These are phyloP conservation scores for Leptinotarsa texana DNA, from an alignment of 1,140 invertebrate genomes.

Conservation along the genomic window DNA sequence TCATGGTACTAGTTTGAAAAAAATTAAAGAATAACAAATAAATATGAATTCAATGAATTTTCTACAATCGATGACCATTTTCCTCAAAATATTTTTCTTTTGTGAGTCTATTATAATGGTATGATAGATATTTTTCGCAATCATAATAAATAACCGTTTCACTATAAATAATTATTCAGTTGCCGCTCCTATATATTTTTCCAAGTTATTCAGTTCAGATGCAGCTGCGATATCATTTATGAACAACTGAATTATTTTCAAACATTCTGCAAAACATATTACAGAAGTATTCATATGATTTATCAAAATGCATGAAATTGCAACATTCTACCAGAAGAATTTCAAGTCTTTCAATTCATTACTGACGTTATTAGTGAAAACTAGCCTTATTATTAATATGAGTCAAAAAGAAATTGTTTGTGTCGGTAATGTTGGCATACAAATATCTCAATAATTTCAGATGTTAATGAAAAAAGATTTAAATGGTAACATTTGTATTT, in stretches of 20 bases:
- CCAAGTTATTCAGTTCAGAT: not conserved
- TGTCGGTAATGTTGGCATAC: too few species aligned
- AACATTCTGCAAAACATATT: not conserved
- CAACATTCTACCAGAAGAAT: not conserved
- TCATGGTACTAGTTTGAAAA: too few species aligned
- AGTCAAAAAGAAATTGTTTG: too few species aligned
- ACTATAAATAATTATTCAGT: not conserved
- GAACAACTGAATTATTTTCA: not conserved
- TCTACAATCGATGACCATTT: too few species aligned
- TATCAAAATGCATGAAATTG: slow-evolving; percentile 1
- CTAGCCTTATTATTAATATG: not conserved
- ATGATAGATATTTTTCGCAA: too few species aligned
- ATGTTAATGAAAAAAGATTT: too few species aligned
- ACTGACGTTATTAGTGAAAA: not conserved
- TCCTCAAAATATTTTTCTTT: too few species aligned
- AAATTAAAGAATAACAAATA: too few species aligned
- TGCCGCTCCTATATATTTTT: not conserved
- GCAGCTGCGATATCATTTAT: not conserved
- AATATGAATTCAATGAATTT: too few species aligned
- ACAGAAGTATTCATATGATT: not conserved
- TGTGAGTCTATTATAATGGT: too few species aligned
- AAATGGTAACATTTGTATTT: too few species aligned
- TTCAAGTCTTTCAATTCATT: slow-evolving; percentile 4
- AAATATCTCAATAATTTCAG: too few species aligned
- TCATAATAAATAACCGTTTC: not conserved